These are phyloP conservation scores for Proctacanthus coquilletti DNA, from an alignment of 1,140 invertebrate genomes.

Conservation along the genomic window DNA sequence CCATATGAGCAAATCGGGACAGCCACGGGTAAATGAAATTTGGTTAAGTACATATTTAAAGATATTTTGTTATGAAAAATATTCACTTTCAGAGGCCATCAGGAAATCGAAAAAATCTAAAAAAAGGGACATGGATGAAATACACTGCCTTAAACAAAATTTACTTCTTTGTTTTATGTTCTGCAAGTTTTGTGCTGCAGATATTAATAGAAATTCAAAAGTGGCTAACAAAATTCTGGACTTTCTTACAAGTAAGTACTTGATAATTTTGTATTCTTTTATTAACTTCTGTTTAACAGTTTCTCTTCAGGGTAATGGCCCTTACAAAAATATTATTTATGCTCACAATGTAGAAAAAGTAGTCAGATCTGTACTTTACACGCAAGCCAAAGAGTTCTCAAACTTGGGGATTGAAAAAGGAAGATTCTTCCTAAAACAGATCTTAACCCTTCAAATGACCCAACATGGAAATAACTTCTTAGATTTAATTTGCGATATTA, in stretches of 20 bases:
- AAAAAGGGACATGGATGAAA: background rate
- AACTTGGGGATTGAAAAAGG: slow-evolving; percentile 14
- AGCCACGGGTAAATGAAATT: slow-evolving; percentile 7
- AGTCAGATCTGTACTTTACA: background rate
- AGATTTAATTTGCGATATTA: slow-evolving; percentile 30
- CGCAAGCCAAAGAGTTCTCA: background rate
- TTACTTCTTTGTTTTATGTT: background rate
- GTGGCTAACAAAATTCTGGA: background rate
- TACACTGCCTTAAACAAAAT: background rate
- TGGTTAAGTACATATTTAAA: slow-evolving; percentile 11
- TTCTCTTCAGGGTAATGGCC: background rate
- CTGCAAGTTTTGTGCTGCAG: background rate
- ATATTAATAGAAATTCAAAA: background rate
- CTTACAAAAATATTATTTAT: too few relatives aligned
- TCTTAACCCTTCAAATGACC: slow-evolving; percentile 13
- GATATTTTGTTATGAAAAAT: slow-evolving; percentile 24
- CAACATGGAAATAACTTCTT: slow-evolving; percentile 20
- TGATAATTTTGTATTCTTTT: background rate
- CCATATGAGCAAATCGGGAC: slow-evolving; percentile 31
- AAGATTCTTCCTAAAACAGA: slow-evolving; percentile 13
- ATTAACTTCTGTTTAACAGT: background rate
- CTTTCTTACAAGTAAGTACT: background rate
- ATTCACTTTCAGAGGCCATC: slow-evolving; percentile 26
- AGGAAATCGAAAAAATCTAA: slow-evolving; percentile 17
- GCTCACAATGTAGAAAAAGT: background rate